Conservation (phyloP, 2,888 invertebrate genomes). For the Eupithecia subumbrata region DNA sequence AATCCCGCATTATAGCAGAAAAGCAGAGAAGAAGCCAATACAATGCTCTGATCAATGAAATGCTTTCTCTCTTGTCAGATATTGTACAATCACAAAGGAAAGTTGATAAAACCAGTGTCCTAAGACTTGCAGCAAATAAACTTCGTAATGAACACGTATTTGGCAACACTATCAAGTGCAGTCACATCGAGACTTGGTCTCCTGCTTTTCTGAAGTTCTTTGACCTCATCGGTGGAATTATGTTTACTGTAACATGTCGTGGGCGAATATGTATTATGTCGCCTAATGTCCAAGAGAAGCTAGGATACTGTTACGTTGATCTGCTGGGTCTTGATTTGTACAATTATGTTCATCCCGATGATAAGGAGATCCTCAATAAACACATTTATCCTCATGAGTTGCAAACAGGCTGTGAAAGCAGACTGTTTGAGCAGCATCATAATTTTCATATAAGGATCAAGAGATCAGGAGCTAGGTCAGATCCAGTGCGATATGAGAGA, state of each 20-base stretch:
- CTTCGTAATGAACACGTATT: constrained; percentile 91
- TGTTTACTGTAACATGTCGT: constrained; percentile 90
- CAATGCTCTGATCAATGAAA: constrained; percentile 92
- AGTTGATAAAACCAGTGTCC: constrained; percentile 95
- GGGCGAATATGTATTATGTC: constrained; percentile 95
- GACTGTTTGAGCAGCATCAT: constrained; percentile 77
- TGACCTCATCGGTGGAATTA: constrained; percentile 90
- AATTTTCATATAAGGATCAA: constrained; percentile 85
- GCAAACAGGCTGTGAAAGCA: constrained; percentile 65
- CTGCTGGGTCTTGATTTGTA: constrained; percentile 94
- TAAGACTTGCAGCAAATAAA: constrained; percentile 93
- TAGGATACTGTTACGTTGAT: constrained; percentile 95
- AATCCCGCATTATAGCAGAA: constrained; percentile 94
- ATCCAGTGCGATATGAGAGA: constrained; percentile 88
- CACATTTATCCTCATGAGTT: constrained; percentile 86
- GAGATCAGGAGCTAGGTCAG: constrained; percentile 88
- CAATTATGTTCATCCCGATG: constrained; percentile 92
- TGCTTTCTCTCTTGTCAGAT: constrained; percentile 93
- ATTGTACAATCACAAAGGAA: constrained; percentile 92
- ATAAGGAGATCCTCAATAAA: constrained; percentile 89
- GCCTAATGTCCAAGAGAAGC: constrained; percentile 91
- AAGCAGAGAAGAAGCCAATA: constrained; percentile 95
- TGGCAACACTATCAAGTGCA: constrained; percentile 80
- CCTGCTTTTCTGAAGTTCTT: constrained; percentile 85
- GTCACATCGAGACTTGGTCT: constrained; percentile 79